Conservation (phyloP, 1,140 invertebrate species). For the Diabrotica virgifera region DNA sequence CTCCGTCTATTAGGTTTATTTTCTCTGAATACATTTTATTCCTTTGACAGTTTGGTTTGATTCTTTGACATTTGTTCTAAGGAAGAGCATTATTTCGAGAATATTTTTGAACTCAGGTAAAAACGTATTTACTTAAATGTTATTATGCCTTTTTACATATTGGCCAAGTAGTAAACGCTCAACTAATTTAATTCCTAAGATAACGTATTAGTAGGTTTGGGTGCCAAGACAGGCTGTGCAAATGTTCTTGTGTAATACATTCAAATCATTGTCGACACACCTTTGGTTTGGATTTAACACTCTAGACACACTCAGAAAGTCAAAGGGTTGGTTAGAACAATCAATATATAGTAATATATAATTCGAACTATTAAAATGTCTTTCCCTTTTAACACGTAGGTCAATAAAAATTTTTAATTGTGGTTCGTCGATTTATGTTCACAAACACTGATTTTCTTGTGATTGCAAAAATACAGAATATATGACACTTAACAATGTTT, state of each 20-base stretch:
- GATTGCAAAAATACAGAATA: not conserved
- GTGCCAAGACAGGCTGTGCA: slow-evolving; percentile 45
- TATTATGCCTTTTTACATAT: slow-evolving; percentile 18
- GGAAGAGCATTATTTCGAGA: too few relatives aligned
- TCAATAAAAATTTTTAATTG: too few relatives aligned
- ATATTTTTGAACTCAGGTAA: not conserved
- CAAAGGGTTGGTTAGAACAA: not conserved
- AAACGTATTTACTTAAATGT: too few relatives aligned
- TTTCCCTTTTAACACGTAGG: too few relatives aligned
- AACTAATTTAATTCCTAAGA: not conserved
- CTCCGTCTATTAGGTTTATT: too few relatives aligned
- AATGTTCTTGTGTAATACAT: slow-evolving; percentile 22
- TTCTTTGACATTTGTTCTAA: too few relatives aligned
- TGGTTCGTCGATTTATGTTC: not conserved
- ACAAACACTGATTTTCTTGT: not conserved
- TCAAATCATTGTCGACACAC: slow-evolving; percentile 12
- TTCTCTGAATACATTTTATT: too few relatives aligned
- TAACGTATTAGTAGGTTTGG: slow-evolving; percentile 23
- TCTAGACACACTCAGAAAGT: not conserved
- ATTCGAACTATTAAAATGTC: too few relatives aligned
- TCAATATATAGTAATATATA: not conserved
- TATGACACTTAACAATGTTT: too few relatives aligned
- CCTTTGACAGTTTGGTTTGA: too few relatives aligned
- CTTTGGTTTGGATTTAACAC: slow-evolving; percentile 13
- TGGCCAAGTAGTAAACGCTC: slow-evolving; percentile 18